Base-by-base conservation (phyloP, 2,888 invertebrate genomes). In the Poecilus cupreus region DNA sequence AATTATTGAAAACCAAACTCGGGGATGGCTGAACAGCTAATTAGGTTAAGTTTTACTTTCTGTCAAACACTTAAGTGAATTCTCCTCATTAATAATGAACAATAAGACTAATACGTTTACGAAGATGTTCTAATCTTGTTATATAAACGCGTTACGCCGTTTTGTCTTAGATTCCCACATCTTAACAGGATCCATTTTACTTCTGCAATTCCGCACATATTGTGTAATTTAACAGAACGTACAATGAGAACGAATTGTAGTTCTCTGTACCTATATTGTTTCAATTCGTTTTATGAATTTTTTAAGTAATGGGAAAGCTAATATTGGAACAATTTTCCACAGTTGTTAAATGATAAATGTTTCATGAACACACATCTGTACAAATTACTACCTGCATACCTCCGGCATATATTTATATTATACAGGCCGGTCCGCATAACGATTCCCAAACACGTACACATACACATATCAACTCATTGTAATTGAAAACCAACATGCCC, bases 41-140 rank as follows among this genome's bases (percentile, higher is more conserved):
- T 60, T 77, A 16, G 77, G 77, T 77, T 77, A 77, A 77, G 77
- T 77, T 77, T 77, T 77, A 77, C 77, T 77, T 77, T 77, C 77
- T 77, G 77, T 43, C 76, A 76, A 76, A 76, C 76, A 76, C 57
- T 76, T 76, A 57, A 76, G 57, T 18, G 57, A 76, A 76, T 76
- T 76, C 76, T 13, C 18, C 77, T 77, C 77, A 77, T 77, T 77
- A 77, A 77, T 77, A 60, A 77, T 77, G 60, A 60, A 77, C 77
- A 77, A 77, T 60, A 77, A 57, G 77, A 60, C 77, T 77, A 77
- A 77, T 77, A 60, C 46, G 60, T 57, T 77, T 77, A 77, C 77
- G 39, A 26, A 18, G 64, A 16, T 39, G 68, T 39, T 68, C 18
- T 68, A 68, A 68, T 68, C 68, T 68, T 68, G 39, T 68, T 68